phyloP scores from a whole-genome alignment of 2,797 vertebrate species.

The Rhinatrema bivittatum region DNA sequence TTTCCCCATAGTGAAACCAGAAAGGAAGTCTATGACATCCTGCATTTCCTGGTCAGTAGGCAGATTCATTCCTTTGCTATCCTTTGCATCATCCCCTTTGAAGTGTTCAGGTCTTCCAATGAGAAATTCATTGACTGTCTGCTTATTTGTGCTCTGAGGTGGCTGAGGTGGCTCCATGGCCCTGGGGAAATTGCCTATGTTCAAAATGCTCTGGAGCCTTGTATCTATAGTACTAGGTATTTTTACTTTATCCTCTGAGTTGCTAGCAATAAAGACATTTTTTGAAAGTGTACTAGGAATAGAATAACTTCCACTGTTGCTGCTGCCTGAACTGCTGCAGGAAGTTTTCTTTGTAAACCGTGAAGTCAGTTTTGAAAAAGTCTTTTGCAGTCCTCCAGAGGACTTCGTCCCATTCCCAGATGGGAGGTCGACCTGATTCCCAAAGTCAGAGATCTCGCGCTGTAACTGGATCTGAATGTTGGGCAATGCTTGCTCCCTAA shows the following conservation, averaged over 20 bases:
- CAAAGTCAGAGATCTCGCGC: slow-evolving; percentile 81
- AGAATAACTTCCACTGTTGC: slow-evolving; percentile 75
- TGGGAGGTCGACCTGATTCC: slow-evolving; percentile 72
- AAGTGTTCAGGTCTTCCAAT: slow-evolving; percentile 46
- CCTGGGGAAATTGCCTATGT: slow-evolving; percentile 69
- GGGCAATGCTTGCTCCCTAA: slow-evolving; percentile 87
- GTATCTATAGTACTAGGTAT: slow-evolving; percentile 57
- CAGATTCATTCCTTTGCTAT: slow-evolving; percentile 94
- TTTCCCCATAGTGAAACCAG: slow-evolving; percentile 97
- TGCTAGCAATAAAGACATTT: slow-evolving; percentile 60
- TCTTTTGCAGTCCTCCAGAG: slow-evolving; percentile 87
- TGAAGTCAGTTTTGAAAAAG: slow-evolving; percentile 94
- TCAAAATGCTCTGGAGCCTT: slow-evolving; percentile 78
- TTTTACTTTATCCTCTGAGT: slow-evolving; percentile 67
- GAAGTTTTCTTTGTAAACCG: slow-evolving; percentile 94
- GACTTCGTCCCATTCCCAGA: slow-evolving; percentile 78
- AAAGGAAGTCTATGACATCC: slow-evolving; percentile 97
- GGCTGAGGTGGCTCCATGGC: slow-evolving; percentile 57
- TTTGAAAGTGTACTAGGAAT: slow-evolving; percentile 87
- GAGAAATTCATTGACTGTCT: slow-evolving; percentile 71
- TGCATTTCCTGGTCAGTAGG: slow-evolving; percentile 99
- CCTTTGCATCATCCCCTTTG: slow-evolving; percentile 54
- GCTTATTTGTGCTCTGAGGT: slow-evolving; percentile 40
- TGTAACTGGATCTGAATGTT: slow-evolving; percentile 95
- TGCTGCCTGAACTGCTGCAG: slow-evolving; percentile 62